Base-by-base conservation (phyloP, 2,797 vertebrate genomes). In the Leptoclinus maculatus region DNA sequence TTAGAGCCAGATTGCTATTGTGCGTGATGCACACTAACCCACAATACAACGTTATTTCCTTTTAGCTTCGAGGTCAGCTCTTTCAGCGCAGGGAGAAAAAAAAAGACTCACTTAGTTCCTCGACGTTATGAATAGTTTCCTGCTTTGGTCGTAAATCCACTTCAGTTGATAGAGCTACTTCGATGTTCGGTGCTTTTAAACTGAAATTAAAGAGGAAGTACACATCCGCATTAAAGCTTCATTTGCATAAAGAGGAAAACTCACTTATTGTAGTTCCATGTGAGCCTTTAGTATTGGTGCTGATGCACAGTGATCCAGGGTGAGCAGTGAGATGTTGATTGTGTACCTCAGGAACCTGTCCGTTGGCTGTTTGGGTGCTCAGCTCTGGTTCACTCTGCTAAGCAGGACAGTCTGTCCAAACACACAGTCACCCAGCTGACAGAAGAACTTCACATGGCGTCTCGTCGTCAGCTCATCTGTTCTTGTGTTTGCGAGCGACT, bases 101-200 rank as follows among this genome's bases (percentile, higher is more conserved):
- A 74, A 73, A 57, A 39, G 73, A 66, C 29, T 70, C 49, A 54
- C 25, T 58, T 19, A 34, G 29, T 59, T 54, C 54, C 82, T 86
- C 79, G 51, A 84, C 86, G 75, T 78, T 88, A 84, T 92, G 87
- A 79, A 93, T 91, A 80, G 80, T 87, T 89, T 93, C 88, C 90
- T 91, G 85, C 88, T 80, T 84, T 87, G 76, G 71, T 82, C 86
- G 36, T 83, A 76, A 78, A 84, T 86, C 78, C 73, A 82, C 82
- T 89, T 82, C 79, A 86, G 39, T 85, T 69, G 71, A 76, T 60
- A 70, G 57, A 29, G 36, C 62, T 80, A 51, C 65, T 76, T 38
- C 23, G 25, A 76, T 68, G 49, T 81, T 74, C 9, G 1, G 57
- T 56, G 66, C 57, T 63, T 66, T 84, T 77, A 67, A 62, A 81